phyloP scores from a whole-genome alignment of 2,113 vertebrate species.

The Plecotus auritus region DNA sequence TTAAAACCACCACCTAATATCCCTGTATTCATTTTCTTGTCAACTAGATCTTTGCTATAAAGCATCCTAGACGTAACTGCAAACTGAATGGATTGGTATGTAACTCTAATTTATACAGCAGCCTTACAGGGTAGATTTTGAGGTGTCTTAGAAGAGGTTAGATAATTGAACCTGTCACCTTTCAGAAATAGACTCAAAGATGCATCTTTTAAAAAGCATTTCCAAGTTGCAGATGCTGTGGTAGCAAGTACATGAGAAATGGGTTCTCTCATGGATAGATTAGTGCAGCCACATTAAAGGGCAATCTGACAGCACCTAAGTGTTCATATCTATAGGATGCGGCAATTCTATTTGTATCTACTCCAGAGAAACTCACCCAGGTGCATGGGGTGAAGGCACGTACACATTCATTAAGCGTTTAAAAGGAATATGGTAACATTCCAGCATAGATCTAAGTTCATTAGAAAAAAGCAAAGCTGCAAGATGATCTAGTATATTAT shows the following conservation, averaged over 20 bases:
- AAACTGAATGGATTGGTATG: neutral
- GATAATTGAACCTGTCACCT: neutral
- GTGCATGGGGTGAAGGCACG: neutral
- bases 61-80: neutral
- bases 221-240: neutral
- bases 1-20: conserved; percentile 72
- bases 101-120: neutral
- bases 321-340: neutral
- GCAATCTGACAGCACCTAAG: neutral
- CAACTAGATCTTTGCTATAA: no score
- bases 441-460: neutral
- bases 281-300: neutral
- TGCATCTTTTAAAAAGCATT: neutral
- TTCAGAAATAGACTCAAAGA: neutral
- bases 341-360: neutral
- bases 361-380: neutral
- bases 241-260: neutral
- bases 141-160: conserved; percentile 10
- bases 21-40: conserved; percentile 29
- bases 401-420: neutral
- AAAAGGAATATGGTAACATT: neutral
- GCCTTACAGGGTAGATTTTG: neutral
- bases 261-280: neutral
- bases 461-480: neutral
- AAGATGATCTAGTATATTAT: neutral